These are phyloP conservation scores for Ailuropoda melanoleuca DNA, from an alignment of 2,113 vertebrate species.

Conservation along the genomic window DNA sequence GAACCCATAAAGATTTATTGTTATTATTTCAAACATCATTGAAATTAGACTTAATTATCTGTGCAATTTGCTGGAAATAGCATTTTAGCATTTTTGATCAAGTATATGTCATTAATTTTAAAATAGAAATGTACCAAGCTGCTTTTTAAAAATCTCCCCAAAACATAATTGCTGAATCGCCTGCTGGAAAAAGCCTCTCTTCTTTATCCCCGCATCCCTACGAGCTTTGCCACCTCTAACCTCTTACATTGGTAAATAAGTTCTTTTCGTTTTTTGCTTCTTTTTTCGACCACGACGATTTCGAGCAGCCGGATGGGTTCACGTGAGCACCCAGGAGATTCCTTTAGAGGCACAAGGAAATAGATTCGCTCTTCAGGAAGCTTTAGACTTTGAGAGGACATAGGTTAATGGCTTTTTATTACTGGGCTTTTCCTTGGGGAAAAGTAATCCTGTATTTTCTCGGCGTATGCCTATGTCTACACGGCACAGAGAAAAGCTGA, in stretches of 20 bases:
- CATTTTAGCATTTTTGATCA: conserved; percentile 85
- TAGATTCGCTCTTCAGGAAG: background rate
- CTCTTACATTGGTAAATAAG: background rate
- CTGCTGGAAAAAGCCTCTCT: background rate
- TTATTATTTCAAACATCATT: conserved; percentile 82
- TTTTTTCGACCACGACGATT: background rate
- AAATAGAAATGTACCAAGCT: conserved; percentile 80
- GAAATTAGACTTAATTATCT: conserved; percentile 88
- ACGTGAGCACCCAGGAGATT: background rate
- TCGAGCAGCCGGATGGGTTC: background rate
- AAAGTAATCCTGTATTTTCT: conserved; percentile 10
- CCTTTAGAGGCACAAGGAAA: background rate
- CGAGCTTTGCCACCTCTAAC: background rate
- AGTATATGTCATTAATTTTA: conserved; percentile 82
- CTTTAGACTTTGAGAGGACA: conserved; percentile 32
- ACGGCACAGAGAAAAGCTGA: background rate
- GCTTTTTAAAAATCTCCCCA: conserved; percentile 36
- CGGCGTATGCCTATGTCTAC: background rate
- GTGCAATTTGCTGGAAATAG: conserved; percentile 85
- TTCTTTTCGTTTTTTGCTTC: background rate
- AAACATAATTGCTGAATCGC: conserved; percentile 57
- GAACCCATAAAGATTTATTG: conserved; percentile 82
- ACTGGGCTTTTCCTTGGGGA: conserved; percentile 8
- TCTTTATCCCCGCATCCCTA: background rate
- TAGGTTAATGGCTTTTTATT: conserved; percentile 45